These are phyloP conservation scores for Octonoba sinensis DNA, from an alignment of 2,888 invertebrate species.

Conservation along the genomic window DNA sequence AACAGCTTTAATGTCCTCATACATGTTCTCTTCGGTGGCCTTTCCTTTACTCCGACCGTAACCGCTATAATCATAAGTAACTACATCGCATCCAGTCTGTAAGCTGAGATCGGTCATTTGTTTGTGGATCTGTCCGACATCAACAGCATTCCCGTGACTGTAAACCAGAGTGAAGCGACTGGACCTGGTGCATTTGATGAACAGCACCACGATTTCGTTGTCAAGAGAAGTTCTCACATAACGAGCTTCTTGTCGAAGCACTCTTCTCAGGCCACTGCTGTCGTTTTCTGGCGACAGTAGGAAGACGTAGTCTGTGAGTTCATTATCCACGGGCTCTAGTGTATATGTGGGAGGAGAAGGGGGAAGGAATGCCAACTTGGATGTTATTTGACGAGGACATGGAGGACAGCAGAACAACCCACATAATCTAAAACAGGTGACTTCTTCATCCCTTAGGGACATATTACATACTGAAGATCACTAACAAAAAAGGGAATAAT, in stretches of 20 bases:
- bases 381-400: slow-evolving; percentile 97
- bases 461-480: too few species aligned
- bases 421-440: slow-evolving; percentile 72
- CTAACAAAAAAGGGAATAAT: too few species aligned
- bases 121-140: slow-evolving; percentile 82
- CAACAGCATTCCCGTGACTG: slow-evolving; percentile 93
- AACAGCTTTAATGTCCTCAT: slow-evolving; percentile 98
- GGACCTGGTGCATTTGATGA: slow-evolving; percentile 83
- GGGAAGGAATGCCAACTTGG: slow-evolving; percentile 98
- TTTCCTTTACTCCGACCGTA: slow-evolving; percentile 96
- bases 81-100: slow-evolving; percentile 96
- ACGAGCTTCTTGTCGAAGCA: slow-evolving; percentile 82
- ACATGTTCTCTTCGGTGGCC: slow-evolving; percentile 97
- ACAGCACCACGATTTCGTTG: slow-evolving; percentile 96
- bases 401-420: slow-evolving; percentile 99
- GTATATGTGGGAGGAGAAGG: slow-evolving; percentile 98
- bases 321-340: slow-evolving; percentile 74
- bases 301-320: slow-evolving; percentile 75
- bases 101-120: slow-evolving; percentile 96
- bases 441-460: slow-evolving; percentile 42
- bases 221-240: slow-evolving; percentile 92
- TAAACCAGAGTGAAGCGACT: slow-evolving; percentile 95
- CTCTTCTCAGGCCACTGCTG: slow-evolving; percentile 85
- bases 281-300: slow-evolving; percentile 84
- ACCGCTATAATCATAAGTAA: slow-evolving; percentile 83